Evolutionary conservation across 1,140 invertebrate species (phyloP).

Genomic region (Aradophagus sp.): DNA sequence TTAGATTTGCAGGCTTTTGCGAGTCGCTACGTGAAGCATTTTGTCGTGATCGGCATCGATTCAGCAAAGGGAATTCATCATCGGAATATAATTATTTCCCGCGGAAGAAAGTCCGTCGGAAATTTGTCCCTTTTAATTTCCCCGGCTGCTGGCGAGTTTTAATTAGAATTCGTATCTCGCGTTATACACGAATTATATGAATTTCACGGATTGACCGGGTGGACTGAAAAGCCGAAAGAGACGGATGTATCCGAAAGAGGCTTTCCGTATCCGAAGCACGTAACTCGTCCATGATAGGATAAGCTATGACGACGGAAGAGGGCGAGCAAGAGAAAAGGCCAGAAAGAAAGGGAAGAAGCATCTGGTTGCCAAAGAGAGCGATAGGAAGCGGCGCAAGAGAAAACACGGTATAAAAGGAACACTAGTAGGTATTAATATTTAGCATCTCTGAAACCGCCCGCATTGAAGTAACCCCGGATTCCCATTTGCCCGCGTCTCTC

Average conservation of each 20-base stretch:
- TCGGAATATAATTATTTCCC: conserved; percentile 31
- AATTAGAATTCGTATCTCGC: conserved; percentile 58
- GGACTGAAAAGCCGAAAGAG: conserved; percentile 56
- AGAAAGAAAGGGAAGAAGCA: conserved; percentile 48
- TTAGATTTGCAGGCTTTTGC: no score
- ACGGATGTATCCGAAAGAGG: conserved; percentile 53
- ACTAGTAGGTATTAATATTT: conserved; percentile 74
- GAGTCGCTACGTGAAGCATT: no score
- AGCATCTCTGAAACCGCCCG: conserved; percentile 71
- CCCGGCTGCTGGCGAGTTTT: conserved; percentile 47
- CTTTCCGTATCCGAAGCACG: conserved; percentile 54
- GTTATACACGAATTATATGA: conserved; percentile 55
- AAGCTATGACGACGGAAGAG: conserved; percentile 56
- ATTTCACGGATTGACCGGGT: conserved; percentile 58
- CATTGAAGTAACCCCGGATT: conserved; percentile 68
- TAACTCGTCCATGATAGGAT: conserved; percentile 59
- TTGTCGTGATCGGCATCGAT: no score
- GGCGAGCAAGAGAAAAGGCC: conserved; percentile 41
- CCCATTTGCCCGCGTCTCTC: conserved; percentile 61
- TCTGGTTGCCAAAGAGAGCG: conserved; percentile 53
- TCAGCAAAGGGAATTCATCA: conserved; percentile 38
- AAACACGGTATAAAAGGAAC: conserved; percentile 58
- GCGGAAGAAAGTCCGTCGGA: conserved; percentile 16
- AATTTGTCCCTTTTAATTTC: conserved; percentile 38
- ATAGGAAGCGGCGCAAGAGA: conserved; percentile 48